Evolutionary conservation across 2,888 invertebrate species (phyloP).

Genomic region (Parelbella ahira): DNA sequence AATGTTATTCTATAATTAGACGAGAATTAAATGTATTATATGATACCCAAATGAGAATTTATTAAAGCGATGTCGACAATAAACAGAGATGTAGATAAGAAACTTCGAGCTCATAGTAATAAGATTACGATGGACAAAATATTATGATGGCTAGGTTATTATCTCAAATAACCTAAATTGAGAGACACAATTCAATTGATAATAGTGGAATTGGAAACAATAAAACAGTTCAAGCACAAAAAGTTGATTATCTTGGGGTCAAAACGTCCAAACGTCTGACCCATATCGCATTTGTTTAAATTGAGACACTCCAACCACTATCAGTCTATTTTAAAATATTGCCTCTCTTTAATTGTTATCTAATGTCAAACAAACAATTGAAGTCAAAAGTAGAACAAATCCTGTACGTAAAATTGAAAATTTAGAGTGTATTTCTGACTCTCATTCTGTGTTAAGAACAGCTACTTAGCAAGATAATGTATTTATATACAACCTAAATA

Average conservation of each 20-base stretch:
- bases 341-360: no score
- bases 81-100: constrained; percentile 16
- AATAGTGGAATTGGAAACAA: constrained; percentile 60
- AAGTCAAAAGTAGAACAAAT: no score
- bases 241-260: constrained; percentile 56
- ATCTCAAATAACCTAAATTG: constrained; percentile 59
- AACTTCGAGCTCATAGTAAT: constrained; percentile 5
- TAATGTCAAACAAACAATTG: no score
- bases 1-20: no score
- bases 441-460: no score
- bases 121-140: constrained; percentile 29
- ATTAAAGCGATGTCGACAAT: constrained; percentile 3
- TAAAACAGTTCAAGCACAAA: constrained; percentile 56
- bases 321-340: constrained; percentile 8
- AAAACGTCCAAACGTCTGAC: constrained; percentile 47
- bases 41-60: not conserved
- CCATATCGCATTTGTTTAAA: constrained; percentile 46
- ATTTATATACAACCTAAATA: no score
- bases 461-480: no score
- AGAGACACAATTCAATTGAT: constrained; percentile 53
- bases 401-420: no score
- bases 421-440: no score
- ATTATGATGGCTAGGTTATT: constrained; percentile 43
- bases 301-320: constrained; percentile 29
- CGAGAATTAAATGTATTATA: no score